Conservation (phyloP, 2,113 vertebrate species). For the Peromyscus californicus region DNA sequence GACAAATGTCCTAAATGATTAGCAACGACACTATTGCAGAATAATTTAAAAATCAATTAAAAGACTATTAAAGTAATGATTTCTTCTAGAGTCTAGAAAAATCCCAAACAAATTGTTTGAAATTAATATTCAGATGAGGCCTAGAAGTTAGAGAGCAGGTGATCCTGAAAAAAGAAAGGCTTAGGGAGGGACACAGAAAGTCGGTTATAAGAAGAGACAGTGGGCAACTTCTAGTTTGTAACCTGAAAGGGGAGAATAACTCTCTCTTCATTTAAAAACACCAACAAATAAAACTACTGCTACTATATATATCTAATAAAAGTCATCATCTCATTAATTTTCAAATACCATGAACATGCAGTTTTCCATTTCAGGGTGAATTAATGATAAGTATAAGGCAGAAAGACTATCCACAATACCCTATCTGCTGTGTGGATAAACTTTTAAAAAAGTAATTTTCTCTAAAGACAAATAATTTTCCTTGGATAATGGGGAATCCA, state of each 20-base stretch:
- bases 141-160: neutral
- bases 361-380: slow-evolving; percentile 11
- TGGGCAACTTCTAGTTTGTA: slow-evolving; percentile 35
- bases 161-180: slow-evolving; percentile 39
- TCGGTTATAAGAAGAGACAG: neutral
- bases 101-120: slow-evolving; percentile 27
- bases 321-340: slow-evolving; percentile 14
- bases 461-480: slow-evolving; percentile 51
- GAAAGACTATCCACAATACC: neutral
- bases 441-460: slow-evolving; percentile 67
- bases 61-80: neutral
- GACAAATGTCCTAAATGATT: neutral
- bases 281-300: neutral
- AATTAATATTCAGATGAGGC: neutral
- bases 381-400: neutral
- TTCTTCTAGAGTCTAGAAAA: slow-evolving; percentile 48
- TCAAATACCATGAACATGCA: slow-evolving; percentile 19
- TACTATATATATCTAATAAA: slow-evolving; percentile 46
- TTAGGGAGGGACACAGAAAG: neutral
- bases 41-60: neutral
- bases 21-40: neutral
- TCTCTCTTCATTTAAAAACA: neutral
- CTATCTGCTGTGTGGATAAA: neutral
- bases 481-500: neutral
- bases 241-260: neutral